Conservation (phyloP, 2,797 vertebrate species). For the Hydrolagus colliei region DNA sequence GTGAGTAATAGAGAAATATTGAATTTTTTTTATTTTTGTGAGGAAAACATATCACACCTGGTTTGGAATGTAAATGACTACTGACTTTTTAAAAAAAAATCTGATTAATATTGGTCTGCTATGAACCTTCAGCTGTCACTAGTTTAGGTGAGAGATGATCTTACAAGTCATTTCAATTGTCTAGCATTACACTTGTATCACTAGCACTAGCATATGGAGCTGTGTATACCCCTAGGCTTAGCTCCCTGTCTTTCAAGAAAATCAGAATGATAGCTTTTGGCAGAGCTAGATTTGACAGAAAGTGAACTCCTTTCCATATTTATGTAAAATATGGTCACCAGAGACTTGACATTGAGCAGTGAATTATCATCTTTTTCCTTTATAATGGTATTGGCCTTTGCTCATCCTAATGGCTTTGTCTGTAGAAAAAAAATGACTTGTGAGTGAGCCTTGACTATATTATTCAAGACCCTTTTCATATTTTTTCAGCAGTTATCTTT, state of each 20-base stretch:
- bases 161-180: conserved; percentile 88
- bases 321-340: conserved; percentile 71
- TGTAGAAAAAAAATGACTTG: conserved; percentile 40
- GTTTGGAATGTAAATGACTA: conserved; percentile 36
- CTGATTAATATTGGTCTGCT: conserved; percentile 56
- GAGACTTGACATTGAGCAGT: conserved; percentile 70
- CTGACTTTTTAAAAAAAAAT: neutral
- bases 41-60: neutral
- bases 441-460: conserved; percentile 55
- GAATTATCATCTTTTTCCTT: conserved; percentile 70
- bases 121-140: conserved; percentile 72
- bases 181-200: conserved; percentile 96
- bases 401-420: conserved; percentile 55
- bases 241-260: conserved; percentile 81
- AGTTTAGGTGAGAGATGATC: conserved; percentile 74
- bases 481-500: conserved; percentile 5
- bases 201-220: conserved; percentile 88
- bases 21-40: conserved; percentile 8
- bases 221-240: conserved; percentile 90
- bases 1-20: neutral
- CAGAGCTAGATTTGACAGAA: conserved; percentile 80
- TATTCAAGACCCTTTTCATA: conserved; percentile 43
- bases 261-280: conserved; percentile 93
- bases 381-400: conserved; percentile 73
- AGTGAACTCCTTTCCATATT: conserved; percentile 62